Percentiles rank a stretch among this genome's conserved stretches.
Conservation (phyloP, 2,797 vertebrate species). For the Gymnothorax javanicus region DNA sequence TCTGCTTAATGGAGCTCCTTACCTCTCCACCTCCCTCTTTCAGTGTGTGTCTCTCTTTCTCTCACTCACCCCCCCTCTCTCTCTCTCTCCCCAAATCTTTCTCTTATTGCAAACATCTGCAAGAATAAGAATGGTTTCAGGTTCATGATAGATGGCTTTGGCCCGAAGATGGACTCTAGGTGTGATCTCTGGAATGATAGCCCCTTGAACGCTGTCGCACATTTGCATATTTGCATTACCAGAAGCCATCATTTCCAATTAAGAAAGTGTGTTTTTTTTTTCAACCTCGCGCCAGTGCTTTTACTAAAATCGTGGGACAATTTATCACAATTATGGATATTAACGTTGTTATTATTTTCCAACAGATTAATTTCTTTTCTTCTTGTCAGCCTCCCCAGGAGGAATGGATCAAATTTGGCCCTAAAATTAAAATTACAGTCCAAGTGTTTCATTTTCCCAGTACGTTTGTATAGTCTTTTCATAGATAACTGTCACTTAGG, state of each 20-base stretch:
- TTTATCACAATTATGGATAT: conserved; percentile 45
- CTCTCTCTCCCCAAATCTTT: conserved; percentile 72
- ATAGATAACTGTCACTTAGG: conserved; percentile 5
- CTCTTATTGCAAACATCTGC: conserved; percentile 83
- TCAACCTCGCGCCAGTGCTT: conserved; percentile 27
- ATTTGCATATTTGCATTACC: conserved; percentile 50
- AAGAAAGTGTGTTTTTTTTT: conserved; percentile 30
- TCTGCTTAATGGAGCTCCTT: conserved; percentile 72
- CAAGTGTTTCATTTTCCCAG: conserved; percentile 21
- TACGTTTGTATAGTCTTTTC: not conserved
- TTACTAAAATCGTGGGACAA: conserved; percentile 31
- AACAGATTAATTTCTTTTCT: conserved; percentile 33
- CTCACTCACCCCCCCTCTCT: conserved; percentile 70
- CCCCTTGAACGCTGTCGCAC: conserved; percentile 1
- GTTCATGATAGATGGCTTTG: conserved; percentile 75
- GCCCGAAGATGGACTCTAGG: conserved; percentile 51
- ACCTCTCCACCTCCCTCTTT: conserved; percentile 68
- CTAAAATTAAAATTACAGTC: conserved; percentile 26
- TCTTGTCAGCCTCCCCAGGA: not conserved
- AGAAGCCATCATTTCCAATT: conserved; percentile 41
- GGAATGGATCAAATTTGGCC: not conserved
- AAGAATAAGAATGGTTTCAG: conserved; percentile 74
- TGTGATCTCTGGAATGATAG: conserved; percentile 26
- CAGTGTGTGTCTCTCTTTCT: conserved; percentile 75
- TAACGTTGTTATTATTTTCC: conserved; percentile 40